Percentiles rank a stretch among this genome's conserved stretches.
phyloP scores from a whole-genome alignment of 2,888 invertebrate species.

The Tetanocera ferruginea region DNA sequence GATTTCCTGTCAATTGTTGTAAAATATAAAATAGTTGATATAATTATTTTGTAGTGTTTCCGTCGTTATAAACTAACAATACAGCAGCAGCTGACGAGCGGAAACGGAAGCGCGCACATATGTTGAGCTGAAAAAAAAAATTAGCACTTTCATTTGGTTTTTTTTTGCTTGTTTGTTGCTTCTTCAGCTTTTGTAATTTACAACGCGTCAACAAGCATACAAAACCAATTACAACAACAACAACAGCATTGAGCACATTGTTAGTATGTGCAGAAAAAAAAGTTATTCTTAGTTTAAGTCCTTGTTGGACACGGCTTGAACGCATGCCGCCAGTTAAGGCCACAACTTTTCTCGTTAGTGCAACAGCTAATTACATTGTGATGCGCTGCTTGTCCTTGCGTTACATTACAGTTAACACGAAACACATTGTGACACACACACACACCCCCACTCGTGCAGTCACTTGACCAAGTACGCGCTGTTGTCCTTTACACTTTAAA shows the following conservation, averaged over 20 bases:
- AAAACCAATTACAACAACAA: conserved; percentile 2
- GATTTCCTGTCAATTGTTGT: not conserved
- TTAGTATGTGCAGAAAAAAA: not conserved
- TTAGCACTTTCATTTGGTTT: not conserved
- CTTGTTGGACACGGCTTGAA: not conserved
- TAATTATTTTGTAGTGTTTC: conserved; percentile 2
- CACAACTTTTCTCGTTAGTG: conserved; percentile 65
- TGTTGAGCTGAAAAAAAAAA: not conserved
- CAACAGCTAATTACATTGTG: conserved; percentile 62
- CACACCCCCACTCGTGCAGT: not conserved
- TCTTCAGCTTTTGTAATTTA: not conserved
- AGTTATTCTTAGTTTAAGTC: not conserved
- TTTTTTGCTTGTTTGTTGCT: not conserved
- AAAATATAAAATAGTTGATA: not conserved
- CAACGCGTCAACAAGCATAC: not conserved
- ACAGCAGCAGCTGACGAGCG: not conserved
- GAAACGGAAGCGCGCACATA: conserved; percentile 26
- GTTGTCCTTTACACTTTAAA: not conserved
- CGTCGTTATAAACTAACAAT: not conserved
- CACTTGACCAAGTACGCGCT: not conserved
- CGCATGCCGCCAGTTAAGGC: not conserved
- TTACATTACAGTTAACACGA: not conserved
- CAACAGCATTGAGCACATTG: not conserved
- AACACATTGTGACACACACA: not conserved
- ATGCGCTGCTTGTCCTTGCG: conserved; percentile 6